Evolutionary conservation across 2,113 vertebrate genomes (phyloP), one percentile per base, ranked within the genome.

Genomic region (Stomatorhinus ivindoensis): DNA sequence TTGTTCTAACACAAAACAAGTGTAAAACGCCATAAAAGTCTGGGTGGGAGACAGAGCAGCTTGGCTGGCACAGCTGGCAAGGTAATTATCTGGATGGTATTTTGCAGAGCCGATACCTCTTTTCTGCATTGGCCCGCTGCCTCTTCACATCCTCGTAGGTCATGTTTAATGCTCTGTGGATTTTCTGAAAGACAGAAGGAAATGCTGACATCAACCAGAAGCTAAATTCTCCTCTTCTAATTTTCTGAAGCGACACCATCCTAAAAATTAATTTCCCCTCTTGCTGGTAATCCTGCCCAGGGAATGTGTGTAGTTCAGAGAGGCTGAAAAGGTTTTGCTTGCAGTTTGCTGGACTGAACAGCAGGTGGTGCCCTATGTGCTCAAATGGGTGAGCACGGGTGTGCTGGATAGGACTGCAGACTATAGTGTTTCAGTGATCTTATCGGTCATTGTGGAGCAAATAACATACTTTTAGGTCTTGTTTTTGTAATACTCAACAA

Each of bases 91-190:
- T 13, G 39, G 39, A 88, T 42, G n/a, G 2, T 42, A 46, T 13
- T 73, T n/a, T 61, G 47, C 61, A 21, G 50, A 11, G 48, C 55
- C 39, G 90, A 51, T 80, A 97, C 96, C 96, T 95, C 93, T 96
- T 96, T 89, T 97, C 95, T 76, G 80, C 7, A 39, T 94, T 93
- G 1, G 93, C 91, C 46, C 92, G 92, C 48, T 94, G 96, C 61
- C 17, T 90, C 73, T 93, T 95, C 89, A 84, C 92, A 21, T 94
- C 94, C 86, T 96, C 97, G 0, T 92, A 95, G 44, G 95, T 96
- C 53, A 91, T 95, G 92, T 98, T 97, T 87, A 99, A 94, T 27
- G 97, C 98, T 0, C 97, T 94, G 90, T 99, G 98, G 92, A 99
- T 98, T 94, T 97, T 98, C 98, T 98, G 93, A 17, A 65, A 90